These are phyloP conservation scores for Ageneiosus marmoratus DNA, from an alignment of 2,113 vertebrate genomes.

Conservation along the genomic window DNA sequence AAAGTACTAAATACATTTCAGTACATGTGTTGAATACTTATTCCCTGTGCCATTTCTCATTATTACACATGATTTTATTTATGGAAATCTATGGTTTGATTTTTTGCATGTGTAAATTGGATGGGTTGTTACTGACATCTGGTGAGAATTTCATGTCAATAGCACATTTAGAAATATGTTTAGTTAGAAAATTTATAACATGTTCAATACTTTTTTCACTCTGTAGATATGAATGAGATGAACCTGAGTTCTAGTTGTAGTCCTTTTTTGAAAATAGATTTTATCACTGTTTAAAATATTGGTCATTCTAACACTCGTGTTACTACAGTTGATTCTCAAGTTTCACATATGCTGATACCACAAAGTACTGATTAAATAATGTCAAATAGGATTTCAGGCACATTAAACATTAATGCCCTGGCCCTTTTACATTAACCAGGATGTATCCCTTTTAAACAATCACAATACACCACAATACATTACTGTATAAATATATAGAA, in stretches of 20 bases:
- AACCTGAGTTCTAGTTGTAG: neutral
- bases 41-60: no score
- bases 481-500: no score
- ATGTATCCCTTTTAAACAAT: conserved; percentile 15
- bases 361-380: conserved; percentile 36
- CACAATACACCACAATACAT: neutral
- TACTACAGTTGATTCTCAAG: conserved; percentile 35
- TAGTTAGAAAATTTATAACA: no score
- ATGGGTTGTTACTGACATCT: no score
- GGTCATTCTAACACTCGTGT: conserved; percentile 27
- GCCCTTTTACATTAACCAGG: conserved; percentile 20
- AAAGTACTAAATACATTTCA: no score
- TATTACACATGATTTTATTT: no score
- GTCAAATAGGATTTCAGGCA: conserved; percentile 43
- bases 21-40: no score
- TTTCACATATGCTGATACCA: conserved; percentile 17
- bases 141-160: no score
- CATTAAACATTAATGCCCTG: conserved; percentile 41
- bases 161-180: no score
- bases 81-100: no score
- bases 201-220: no score
- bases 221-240: neutral
- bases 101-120: no score
- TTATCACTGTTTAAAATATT: conserved; percentile 24
- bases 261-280: neutral